A percentile compares a stretch with the other conserved stretches of the same genome.
These are phyloP conservation scores for Gnathonemus echidnorhynchus DNA, from an alignment of 2,113 vertebrate genomes.

Conservation along the genomic window DNA sequence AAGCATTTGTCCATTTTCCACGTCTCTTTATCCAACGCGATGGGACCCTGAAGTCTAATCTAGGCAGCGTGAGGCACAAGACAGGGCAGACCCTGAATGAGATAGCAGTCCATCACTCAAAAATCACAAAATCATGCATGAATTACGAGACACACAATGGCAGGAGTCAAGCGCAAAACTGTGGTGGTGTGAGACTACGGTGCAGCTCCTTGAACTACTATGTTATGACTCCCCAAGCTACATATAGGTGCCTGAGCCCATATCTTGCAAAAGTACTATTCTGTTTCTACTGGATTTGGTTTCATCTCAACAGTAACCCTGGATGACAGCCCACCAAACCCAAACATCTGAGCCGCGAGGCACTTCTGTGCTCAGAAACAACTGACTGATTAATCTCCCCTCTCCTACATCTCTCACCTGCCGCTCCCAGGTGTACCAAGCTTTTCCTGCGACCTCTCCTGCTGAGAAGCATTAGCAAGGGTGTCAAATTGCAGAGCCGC, in stretches of 20 bases:
- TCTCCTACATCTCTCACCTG: neutral
- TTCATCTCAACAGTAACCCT: neutral
- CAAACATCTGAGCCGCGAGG: neutral
- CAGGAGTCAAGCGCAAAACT: neutral
- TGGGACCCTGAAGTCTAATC: neutral
- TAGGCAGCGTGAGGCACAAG: neutral
- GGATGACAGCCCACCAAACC: neutral
- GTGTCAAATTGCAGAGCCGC: constrained; percentile 50
- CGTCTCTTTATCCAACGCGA: neutral
- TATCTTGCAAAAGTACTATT: neutral
- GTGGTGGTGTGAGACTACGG: neutral
- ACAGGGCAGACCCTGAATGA: neutral
- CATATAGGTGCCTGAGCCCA: neutral
- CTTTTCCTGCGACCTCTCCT: constrained; percentile 52
- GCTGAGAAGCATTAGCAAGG: constrained; percentile 50
- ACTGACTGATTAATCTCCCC: neutral
- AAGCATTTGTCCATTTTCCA: neutral
- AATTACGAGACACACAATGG: neutral
- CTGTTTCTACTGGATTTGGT: neutral
- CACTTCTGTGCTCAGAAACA: neutral
- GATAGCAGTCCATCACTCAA: neutral
- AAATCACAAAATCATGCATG: neutral
- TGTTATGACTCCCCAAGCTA: neutral
- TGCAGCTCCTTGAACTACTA: neutral
- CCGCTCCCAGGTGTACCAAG: constrained; percentile 6